phyloP scores from a whole-genome alignment of 2,888 invertebrate species.

The Morpho achilles region DNA sequence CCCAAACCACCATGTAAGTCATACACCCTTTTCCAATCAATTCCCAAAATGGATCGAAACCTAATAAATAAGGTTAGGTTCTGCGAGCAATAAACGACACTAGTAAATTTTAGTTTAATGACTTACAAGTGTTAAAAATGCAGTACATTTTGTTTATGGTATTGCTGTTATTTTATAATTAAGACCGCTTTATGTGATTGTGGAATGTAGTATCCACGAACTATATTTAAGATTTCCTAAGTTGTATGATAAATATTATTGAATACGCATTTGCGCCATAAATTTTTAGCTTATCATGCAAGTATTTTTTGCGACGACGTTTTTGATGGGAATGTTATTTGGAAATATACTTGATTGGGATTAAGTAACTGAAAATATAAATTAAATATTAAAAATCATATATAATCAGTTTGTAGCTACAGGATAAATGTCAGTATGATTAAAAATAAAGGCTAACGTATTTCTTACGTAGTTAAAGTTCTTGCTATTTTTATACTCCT shows the following conservation, averaged over 20 bases:
- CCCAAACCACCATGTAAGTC: slow-evolving; percentile 37
- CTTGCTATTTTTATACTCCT: no score
- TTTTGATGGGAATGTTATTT: no score
- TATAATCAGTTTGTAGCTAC: no score
- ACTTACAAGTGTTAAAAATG: slow-evolving; percentile 1
- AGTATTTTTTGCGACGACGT: not conserved
- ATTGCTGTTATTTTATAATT: slow-evolving; percentile 6
- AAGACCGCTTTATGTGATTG: not conserved
- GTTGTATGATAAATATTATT: not conserved
- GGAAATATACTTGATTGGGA: no score
- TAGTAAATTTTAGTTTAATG: not conserved
- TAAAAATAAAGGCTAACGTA: no score
- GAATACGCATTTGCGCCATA: not conserved
- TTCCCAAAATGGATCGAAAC: not conserved
- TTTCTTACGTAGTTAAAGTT: no score
- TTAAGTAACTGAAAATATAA: no score
- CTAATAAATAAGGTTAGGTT: slow-evolving; percentile 4
- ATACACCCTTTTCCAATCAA: slow-evolving; percentile 8
- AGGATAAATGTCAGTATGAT: no score
- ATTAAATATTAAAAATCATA: no score
- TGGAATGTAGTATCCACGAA: slow-evolving; percentile 3
- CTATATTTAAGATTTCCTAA: not conserved
- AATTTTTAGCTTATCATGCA: not conserved
- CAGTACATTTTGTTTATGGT: slow-evolving; percentile 2
- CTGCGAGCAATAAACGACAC: not conserved